Base-by-base conservation (phyloP, 2,113 vertebrate species). In the Hymenochirus boettgeri region DNA sequence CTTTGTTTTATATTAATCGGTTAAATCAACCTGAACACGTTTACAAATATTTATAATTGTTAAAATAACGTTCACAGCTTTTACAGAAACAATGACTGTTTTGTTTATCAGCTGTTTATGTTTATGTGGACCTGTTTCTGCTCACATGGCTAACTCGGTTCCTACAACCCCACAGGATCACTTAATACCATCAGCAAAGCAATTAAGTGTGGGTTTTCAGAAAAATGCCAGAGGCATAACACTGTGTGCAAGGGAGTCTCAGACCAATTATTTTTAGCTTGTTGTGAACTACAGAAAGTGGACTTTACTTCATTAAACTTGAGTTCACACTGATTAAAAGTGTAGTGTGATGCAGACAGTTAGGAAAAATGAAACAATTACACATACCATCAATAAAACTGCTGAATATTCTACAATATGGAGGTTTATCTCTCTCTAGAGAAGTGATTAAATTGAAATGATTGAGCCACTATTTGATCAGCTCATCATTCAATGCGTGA, bases 111-210 rank as follows among this genome's bases (percentile, higher is more conserved):
- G 66, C 1, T 63, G 73, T 72, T 71, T 80, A 78, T 75, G 71
- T 69, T 81, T 85, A 26, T 79, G 79, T 83, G 71, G 76, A 76
- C 72, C 58, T 78, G 74, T 83, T 85, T 81, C 66, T 45, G 76
- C 76, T 70, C 78, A 77, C 76, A 76, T 80, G 77, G 79, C 80
- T 78, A 83, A 77, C 71, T 62, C 80, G 79, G 79, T 81, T 76
- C 62, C 73, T 76, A 75, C 69, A 73, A 69, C 62, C 81, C 80
- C 82, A 73, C 71, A 83, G 85, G 88, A 81, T 80, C 82, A 86
- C 84, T 89, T 89, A 88, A 85, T 86, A 85, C 83, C 83, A 86
- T 88, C 86, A 89, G 85, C 85, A 86, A 88, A 88, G 86, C 87
- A 91, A 89, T 91, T 88, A 91, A 86, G 82, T 79, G 78, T 75